phyloP scores from a whole-genome alignment of 2,113 vertebrate species.

The Platanista minor region DNA sequence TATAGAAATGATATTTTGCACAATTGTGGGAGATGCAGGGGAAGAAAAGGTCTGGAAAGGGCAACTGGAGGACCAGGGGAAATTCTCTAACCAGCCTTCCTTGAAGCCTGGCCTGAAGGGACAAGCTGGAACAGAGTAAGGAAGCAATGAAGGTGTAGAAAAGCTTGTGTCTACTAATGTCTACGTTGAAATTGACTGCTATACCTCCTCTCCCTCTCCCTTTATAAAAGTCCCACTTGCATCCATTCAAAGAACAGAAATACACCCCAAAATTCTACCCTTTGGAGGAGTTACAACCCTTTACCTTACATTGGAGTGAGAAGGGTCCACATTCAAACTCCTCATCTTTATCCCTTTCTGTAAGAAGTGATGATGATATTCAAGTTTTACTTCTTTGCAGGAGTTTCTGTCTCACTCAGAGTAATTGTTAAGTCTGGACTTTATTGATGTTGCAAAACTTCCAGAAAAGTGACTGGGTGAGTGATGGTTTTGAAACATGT shows the following conservation, averaged over 20 bases:
- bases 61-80: not conserved
- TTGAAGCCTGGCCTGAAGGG: not conserved
- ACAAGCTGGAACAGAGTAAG: not conserved
- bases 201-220: not conserved
- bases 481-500: not conserved
- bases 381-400: not conserved
- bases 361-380: not conserved
- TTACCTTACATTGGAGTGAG: not conserved
- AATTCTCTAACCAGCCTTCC: not conserved
- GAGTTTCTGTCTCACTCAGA: not conserved
- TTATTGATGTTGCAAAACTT: constrained; percentile 5
- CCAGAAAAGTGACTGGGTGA: not conserved
- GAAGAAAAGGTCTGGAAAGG: not conserved
- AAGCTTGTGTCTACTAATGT: not conserved
- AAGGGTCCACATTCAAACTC: not conserved
- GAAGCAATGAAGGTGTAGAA: not conserved
- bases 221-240: not conserved
- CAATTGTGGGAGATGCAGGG: not conserved
- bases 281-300: not conserved
- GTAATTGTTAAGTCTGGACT: not conserved
- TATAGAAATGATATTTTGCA: not conserved
- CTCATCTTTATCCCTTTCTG: not conserved
- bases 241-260: not conserved
- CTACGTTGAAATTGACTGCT: not conserved
- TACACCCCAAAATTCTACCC: not conserved